A percentile compares a stretch with the other conserved stretches of the same genome.
Conservation (phyloP, 2,113 vertebrate genomes). For the Centropristis striata region DNA sequence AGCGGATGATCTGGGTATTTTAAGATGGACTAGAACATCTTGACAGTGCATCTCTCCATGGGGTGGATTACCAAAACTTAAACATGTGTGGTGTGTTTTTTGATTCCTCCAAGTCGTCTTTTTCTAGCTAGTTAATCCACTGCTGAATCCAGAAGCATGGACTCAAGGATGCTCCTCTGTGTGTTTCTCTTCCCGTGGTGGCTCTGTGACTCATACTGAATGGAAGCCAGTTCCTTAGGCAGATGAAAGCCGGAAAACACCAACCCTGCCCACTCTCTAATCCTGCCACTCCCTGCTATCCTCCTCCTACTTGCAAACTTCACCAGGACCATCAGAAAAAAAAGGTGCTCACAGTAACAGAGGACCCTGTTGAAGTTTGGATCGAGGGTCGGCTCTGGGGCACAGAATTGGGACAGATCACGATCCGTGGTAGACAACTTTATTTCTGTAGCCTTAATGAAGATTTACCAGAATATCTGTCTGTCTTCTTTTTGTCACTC, state of each 20-base stretch:
- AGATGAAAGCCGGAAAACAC: conserved; percentile 65
- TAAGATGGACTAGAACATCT: too few species aligned
- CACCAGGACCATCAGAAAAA: conserved; percentile 18
- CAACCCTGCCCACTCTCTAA: conserved; percentile 46
- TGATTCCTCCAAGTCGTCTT: not conserved
- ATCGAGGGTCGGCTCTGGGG: not conserved
- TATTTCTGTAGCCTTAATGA: conserved; percentile 30
- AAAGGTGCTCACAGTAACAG: conserved; percentile 1
- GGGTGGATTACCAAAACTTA: conserved; percentile 21
- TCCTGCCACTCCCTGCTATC: conserved; percentile 65
- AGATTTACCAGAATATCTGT: conserved; percentile 29
- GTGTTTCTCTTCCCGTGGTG: conserved; percentile 24
- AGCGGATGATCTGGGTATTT: too few species aligned
- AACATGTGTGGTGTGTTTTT: not conserved
- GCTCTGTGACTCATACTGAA: conserved; percentile 56
- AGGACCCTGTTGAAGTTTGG: conserved; percentile 8
- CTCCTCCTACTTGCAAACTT: conserved; percentile 26
- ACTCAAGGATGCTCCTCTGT: conserved; percentile 33
- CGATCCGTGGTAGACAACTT: not conserved
- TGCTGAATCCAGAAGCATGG: not conserved
- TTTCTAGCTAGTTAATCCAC: not conserved
- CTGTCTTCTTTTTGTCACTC: conserved; percentile 13
- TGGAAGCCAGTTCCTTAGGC: conserved; percentile 34
- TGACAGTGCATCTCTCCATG: not conserved
- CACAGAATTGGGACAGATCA: conserved; percentile 2